These are phyloP conservation scores for Drosophila erecta DNA, from an alignment of 1,140 invertebrate genomes.

Conservation along the genomic window DNA sequence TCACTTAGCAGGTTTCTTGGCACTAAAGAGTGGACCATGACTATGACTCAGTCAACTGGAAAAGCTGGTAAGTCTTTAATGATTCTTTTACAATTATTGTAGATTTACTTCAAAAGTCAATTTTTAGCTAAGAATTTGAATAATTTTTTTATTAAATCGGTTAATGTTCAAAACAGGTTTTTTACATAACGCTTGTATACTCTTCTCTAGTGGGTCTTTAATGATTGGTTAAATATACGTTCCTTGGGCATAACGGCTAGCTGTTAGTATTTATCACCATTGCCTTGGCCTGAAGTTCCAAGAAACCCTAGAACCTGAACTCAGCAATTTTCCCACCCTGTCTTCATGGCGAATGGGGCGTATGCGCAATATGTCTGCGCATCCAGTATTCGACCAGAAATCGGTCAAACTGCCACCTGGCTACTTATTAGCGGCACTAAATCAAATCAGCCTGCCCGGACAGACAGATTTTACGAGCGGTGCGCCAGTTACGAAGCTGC, in stretches of 20 bases:
- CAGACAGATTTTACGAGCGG: slow-evolving; percentile 48
- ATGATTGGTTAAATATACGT: neutral
- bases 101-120: neutral
- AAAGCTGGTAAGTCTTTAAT: slow-evolving; percentile 23
- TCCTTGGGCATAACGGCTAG: neutral
- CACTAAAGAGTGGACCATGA: neutral
- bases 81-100: neutral
- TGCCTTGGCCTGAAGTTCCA: slow-evolving; percentile 1
- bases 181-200: neutral
- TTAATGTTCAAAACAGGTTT: neutral
- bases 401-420: slow-evolving; percentile 47
- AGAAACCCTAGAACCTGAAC: slow-evolving; percentile 8
- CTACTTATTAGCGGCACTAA: slow-evolving; percentile 54
- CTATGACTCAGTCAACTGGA: neutral
- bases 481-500: slow-evolving; percentile 39
- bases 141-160: no score
- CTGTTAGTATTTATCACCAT: neutral
- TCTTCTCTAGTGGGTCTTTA: neutral
- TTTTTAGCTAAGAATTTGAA: neutral
- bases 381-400: slow-evolving; percentile 17
- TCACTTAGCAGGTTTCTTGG: slow-evolving; percentile 17
- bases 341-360: slow-evolving; percentile 48
- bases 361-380: slow-evolving; percentile 63
- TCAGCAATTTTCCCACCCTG: neutral
- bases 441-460: slow-evolving; percentile 43